Percentiles rank a stretch among this genome's conserved stretches.
Conservation (phyloP, 2,888 invertebrate genomes). For the Ochropacha duplaris region DNA sequence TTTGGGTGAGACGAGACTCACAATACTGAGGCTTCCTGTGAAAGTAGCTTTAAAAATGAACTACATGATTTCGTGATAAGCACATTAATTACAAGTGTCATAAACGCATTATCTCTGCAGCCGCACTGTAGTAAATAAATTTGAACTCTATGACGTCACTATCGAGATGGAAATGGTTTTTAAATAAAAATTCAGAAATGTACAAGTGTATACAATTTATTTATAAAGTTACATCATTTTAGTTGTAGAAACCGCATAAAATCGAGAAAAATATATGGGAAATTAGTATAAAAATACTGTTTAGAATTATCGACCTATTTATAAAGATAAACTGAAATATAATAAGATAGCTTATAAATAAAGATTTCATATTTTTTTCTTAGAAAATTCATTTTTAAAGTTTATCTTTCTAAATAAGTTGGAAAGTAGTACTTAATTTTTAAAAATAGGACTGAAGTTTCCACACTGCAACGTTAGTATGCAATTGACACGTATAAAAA, state of each 20-base stretch:
- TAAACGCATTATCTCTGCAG: no score
- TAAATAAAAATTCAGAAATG: slow-evolving; percentile 29
- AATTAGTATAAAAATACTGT: slow-evolving; percentile 81
- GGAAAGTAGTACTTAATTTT: neutral
- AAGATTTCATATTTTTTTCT: neutral
- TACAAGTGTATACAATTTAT: slow-evolving; percentile 79
- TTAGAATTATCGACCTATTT: slow-evolving; percentile 41
- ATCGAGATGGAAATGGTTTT: no score
- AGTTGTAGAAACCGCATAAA: slow-evolving; percentile 72
- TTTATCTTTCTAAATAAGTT: slow-evolving; percentile 1
- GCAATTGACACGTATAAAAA: slow-evolving; percentile 18
- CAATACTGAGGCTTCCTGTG: no score
- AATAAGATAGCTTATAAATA: slow-evolving; percentile 4
- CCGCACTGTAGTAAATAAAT: no score
- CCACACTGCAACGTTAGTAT: slow-evolving; percentile 35
- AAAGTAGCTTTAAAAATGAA: no score
- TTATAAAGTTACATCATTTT: slow-evolving; percentile 65
- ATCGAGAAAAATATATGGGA: slow-evolving; percentile 65
- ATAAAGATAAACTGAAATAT: slow-evolving; percentile 25
- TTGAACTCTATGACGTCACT: no score
- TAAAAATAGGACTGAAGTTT: slow-evolving; percentile 2
- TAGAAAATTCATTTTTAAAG: neutral
- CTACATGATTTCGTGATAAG: no score
- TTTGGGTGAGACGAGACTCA: no score
- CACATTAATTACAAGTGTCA: no score